phyloP scores from a whole-genome alignment of 2,113 vertebrate genomes.

The Phocoena phocoena region DNA sequence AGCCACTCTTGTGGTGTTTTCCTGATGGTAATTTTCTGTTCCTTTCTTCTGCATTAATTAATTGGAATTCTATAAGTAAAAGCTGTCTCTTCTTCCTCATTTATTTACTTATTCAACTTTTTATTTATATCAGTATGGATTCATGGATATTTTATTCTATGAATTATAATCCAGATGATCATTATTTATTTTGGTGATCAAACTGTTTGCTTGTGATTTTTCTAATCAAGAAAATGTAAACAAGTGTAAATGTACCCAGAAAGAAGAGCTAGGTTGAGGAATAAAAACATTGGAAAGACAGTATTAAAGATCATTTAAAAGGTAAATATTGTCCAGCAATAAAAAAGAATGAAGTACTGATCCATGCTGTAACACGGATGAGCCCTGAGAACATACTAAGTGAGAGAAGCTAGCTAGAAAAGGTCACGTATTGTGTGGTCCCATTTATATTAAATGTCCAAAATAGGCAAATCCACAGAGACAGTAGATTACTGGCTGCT shows the following conservation, averaged over 20 bases:
- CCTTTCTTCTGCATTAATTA: not conserved
- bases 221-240: not conserved
- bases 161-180: not conserved
- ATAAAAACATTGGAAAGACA: not conserved
- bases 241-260: not conserved
- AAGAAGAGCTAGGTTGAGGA: not conserved
- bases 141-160: not conserved
- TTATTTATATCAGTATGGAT: not conserved
- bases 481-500: not conserved
- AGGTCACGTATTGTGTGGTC: not conserved
- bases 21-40: not conserved
- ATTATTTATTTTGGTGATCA: not conserved
- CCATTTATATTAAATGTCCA: too few species aligned
- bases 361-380: not conserved
- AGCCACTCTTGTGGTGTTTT: not conserved
- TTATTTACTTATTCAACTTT: not conserved
- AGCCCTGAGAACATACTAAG: not conserved
- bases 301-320: not conserved
- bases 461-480: not conserved
- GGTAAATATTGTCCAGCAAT: not conserved
- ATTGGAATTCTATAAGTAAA: not conserved
- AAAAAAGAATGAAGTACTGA: not conserved
- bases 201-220: slow-evolving; percentile 25
- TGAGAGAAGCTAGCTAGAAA: not conserved
- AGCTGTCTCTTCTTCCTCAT: not conserved